These are phyloP conservation scores for Epinephelus malabaricus DNA, from an alignment of 2,797 vertebrate species.

Conservation along the genomic window DNA sequence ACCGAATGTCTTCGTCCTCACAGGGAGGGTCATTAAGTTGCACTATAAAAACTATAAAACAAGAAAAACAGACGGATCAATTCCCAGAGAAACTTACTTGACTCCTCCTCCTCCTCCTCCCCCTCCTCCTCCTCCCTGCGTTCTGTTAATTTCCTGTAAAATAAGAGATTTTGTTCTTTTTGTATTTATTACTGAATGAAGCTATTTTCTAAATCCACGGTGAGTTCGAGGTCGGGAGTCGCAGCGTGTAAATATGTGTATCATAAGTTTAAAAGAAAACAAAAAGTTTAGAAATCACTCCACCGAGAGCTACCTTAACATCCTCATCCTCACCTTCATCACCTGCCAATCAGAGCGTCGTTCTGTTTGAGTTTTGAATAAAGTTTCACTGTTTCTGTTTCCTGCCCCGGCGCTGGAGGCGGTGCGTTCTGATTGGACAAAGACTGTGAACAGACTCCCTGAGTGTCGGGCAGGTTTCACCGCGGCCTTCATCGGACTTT, in stretches of 20 bases:
- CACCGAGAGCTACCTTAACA: slow-evolving; percentile 76
- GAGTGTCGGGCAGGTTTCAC: slow-evolving; percentile 26
- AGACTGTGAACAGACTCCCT: slow-evolving; percentile 45
- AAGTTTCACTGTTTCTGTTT: background rate
- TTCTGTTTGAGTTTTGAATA: background rate
- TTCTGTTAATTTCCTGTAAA: slow-evolving; percentile 96
- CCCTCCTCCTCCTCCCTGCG: slow-evolving; percentile 65
- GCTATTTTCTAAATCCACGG: slow-evolving; percentile 96
- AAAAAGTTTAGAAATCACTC: slow-evolving; percentile 80
- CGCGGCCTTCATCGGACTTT: slow-evolving; percentile 33
- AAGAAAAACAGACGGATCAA: slow-evolving; percentile 65
- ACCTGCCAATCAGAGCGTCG: slow-evolving; percentile 27
- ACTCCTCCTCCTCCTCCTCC: slow-evolving; percentile 93
- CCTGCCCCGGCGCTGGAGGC: slow-evolving; percentile 4
- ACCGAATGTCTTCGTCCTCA: slow-evolving; percentile 93
- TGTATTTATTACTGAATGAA: slow-evolving; percentile 99
- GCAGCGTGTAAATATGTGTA: slow-evolving; percentile 94
- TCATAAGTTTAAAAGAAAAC: slow-evolving; percentile 66
- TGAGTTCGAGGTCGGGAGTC: slow-evolving; percentile 80
- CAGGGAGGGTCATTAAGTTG: slow-evolving; percentile 90
- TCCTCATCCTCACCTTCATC: slow-evolving; percentile 52
- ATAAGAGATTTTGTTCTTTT: slow-evolving; percentile 91
- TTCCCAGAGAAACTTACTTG: slow-evolving; percentile 93
- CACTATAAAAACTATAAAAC: slow-evolving; percentile 87
- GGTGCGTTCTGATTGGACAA: slow-evolving; percentile 44